Evolutionary conservation across 2,888 invertebrate genomes (phyloP), one percentile per base, ranked within the genome.

Genomic region (Acleris cristana): DNA sequence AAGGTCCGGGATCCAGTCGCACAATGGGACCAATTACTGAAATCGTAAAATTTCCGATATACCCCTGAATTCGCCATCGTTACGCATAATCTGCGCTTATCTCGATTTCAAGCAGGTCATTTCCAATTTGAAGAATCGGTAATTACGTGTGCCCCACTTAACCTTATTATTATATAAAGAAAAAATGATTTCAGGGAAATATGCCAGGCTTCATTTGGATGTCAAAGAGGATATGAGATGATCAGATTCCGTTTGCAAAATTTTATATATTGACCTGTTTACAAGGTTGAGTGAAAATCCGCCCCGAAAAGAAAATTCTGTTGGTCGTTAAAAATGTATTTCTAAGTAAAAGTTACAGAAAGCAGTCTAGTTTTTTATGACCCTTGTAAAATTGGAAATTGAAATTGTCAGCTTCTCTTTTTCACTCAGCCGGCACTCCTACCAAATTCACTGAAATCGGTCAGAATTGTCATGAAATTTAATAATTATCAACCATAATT

Each of bases 11-110:
- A 81, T 82, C 81, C 78, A 79, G 74, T 74, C 74, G 77, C 74
- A 87, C 85, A 88, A 88, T 86, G 81, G 81, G 74, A 72, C 83
- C 87, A 88, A 87, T 89, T 87, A 87, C 81, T 78, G 84, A 82
- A 83, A 81, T 83, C 81, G 80, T 80, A 80, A 81, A 82, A 85
- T 79, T 40, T 80, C 72, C 72, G 73, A 74, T 79, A 78, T 80
- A 83, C 78, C 76, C 71, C 71, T 74, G 62, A 77, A 74, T 81
- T 83, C 80, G 74, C 55, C 77, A 76, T 79, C 79, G 76, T 77
- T 82, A 73, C 72, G 76, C 72, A 76, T 78, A 80, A 82, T 81
- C 76, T 72, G 72, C 34, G 48, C 67, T 67, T 67, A 67, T 63
- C 53, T 67, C 63, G 49, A 54, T 62, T 67, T 58, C 62, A 54